Evolutionary conservation across 2,888 invertebrate genomes (phyloP), one percentile per base, ranked within the genome.

Genomic region (Allacma fusca): DNA sequence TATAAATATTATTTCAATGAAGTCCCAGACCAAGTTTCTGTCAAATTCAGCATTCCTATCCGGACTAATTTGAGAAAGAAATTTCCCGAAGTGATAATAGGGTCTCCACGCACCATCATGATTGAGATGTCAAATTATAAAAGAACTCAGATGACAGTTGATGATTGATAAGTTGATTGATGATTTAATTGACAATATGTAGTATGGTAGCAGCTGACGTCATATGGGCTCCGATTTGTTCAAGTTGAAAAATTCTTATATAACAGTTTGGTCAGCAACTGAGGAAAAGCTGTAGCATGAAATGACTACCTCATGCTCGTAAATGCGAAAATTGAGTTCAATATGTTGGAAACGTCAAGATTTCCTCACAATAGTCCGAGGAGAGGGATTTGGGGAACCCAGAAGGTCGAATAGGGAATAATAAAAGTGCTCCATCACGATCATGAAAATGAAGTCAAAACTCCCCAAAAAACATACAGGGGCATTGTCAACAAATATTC

Each of bases 131-230:
- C 79, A 80, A 80, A 80, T 80, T 80, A 78, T 78, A 78, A 80
- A 80, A 50, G 75, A 78, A 78, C 76, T 73, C 50, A 24, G 34
- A 44, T 64, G 78, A 76, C 79, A 78, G 50, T 68, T 23, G 76
- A 78, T 80, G 79, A 80, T 78, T 75, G 79, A 80, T 80, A 72
- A 75, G 78, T 43, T 75, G 78, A 80, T 80, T 75, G 79, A 80
- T 80, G 75, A 72, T 24, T 50, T 23, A 57, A 72, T 65, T 64
- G 70, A 50, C 50, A 26, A 70, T n/a, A 24, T 44, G 23, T 34
- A 16, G n/a, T 43, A 21, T n/a, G 9, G 43, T 43, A 23, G 50
- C 70, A 70, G n/a, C 43, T 23, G 50, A 50, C 50, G 70, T 70
- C 70, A 70, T 50, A 70, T 70, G 70, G 21, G 44, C 21, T 19